A percentile compares a stretch with the other conserved stretches of the same genome.
These are phyloP conservation scores for Balanococcus diminutus DNA, from an alignment of 2,888 invertebrate genomes.

Conservation along the genomic window DNA sequence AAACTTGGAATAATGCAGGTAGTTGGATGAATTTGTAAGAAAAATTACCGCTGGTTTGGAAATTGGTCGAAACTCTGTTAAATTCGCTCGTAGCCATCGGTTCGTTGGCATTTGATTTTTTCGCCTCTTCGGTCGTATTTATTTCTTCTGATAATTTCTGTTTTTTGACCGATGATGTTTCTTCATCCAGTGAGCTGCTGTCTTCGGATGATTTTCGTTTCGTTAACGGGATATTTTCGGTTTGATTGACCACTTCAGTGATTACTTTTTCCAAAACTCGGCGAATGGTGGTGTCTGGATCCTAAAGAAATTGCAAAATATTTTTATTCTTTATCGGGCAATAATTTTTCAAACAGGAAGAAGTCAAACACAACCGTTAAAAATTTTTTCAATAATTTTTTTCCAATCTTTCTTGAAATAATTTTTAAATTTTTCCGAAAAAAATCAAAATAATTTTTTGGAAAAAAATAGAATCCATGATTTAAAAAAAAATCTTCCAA, in stretches of 20 bases:
- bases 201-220: not conserved
- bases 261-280: slow-evolving; percentile 2
- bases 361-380: too few species aligned
- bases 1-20: too few species aligned
- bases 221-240: not conserved
- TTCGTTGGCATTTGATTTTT: not conserved
- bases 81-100: not conserved
- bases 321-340: not conserved
- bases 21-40: too few species aligned
- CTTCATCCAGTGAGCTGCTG: not conserved
- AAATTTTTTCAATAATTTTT: too few species aligned
- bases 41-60: too few species aligned
- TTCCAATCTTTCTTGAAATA: too few species aligned
- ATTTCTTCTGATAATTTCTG: not conserved
- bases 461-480: too few species aligned
- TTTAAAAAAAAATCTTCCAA: too few species aligned
- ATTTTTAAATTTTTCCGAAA: too few species aligned
- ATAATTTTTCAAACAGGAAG: too few species aligned
- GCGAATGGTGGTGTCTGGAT: not conserved
- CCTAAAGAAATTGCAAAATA: not conserved
- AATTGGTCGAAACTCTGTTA: not conserved
- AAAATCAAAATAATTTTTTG: too few species aligned
- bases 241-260: not conserved
- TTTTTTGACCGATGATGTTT: not conserved
- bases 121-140: not conserved